These are phyloP conservation scores for Chouioia cunea DNA, from an alignment of 2,888 invertebrate genomes.

Conservation along the genomic window DNA sequence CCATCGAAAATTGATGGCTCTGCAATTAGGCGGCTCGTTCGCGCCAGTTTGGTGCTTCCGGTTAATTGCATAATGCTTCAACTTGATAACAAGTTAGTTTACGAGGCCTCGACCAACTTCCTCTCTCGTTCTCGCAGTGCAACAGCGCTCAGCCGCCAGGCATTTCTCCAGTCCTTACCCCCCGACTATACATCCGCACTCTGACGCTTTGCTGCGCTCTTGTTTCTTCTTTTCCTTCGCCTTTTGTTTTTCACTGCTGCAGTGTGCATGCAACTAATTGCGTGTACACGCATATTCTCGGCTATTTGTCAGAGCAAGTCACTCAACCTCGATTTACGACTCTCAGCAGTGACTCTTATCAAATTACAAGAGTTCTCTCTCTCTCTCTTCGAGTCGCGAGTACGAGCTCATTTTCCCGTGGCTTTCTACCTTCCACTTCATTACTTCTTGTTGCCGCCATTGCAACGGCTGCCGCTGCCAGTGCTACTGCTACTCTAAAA, in stretches of 20 bases:
- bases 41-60: conserved; percentile 51
- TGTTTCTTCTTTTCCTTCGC: neutral
- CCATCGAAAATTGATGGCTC: conserved; percentile 48
- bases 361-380: conserved; percentile 10
- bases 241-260: neutral
- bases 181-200: neutral
- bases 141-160: conserved; percentile 9
- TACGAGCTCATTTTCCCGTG: too few species aligned
- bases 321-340: conserved; percentile 19
- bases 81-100: conserved; percentile 55
- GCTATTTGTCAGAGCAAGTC: conserved; percentile 4
- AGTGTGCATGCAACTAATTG: neutral
- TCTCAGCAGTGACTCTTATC: conserved; percentile 5
- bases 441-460: too few species aligned
- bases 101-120: conserved; percentile 33
- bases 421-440: too few species aligned
- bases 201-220: neutral
- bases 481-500: too few species aligned
- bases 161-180: neutral
- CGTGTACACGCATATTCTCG: neutral
- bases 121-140: neutral
- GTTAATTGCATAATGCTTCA: conserved; percentile 55
- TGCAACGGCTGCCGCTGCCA: too few species aligned
- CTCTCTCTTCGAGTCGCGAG: too few species aligned
- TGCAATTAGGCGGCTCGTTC: conserved; percentile 49